phyloP scores from a whole-genome alignment of 2,888 invertebrate genomes.

The Phoenoteleia sp. region DNA sequence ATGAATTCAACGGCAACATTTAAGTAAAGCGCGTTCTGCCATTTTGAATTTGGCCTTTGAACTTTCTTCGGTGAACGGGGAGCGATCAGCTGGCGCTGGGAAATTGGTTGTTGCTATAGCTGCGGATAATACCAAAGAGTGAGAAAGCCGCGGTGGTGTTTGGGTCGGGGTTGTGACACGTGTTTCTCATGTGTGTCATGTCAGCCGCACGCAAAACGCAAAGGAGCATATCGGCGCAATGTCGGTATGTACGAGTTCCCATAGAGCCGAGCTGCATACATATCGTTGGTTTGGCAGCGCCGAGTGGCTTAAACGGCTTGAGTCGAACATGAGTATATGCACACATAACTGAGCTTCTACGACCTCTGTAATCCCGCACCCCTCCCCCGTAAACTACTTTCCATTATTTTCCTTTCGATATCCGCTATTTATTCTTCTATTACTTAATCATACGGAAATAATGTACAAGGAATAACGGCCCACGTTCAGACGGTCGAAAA shows the following conservation, averaged over 20 bases:
- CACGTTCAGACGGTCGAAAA: too few species aligned
- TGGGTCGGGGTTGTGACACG: slow-evolving; percentile 78
- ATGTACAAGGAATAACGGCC: background rate
- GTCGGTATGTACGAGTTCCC: slow-evolving; percentile 81
- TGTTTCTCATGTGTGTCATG: slow-evolving; percentile 82
- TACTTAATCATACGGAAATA: slow-evolving; percentile 8
- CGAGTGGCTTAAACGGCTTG: slow-evolving; percentile 80
- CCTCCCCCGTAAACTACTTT: slow-evolving; percentile 36
- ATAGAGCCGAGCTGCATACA: slow-evolving; percentile 82
- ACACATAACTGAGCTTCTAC: slow-evolving; percentile 63
- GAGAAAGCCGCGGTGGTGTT: slow-evolving; percentile 40
- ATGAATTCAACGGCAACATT: background rate
- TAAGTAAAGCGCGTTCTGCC: slow-evolving; percentile 4
- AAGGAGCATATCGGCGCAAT: slow-evolving; percentile 77
- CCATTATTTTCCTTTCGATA: slow-evolving; percentile 17
- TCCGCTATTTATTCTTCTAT: slow-evolving; percentile 16
- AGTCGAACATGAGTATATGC: slow-evolving; percentile 50
- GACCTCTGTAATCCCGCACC: too few species aligned
- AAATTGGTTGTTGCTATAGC: slow-evolving; percentile 47
- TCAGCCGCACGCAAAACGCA: slow-evolving; percentile 69
- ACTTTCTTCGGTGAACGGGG: slow-evolving; percentile 35
- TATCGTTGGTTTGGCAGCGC: slow-evolving; percentile 82
- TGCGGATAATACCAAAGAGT: slow-evolving; percentile 42
- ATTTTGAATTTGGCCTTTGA: slow-evolving; percentile 49
- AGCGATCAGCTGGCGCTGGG: slow-evolving; percentile 50